Percentiles rank a stretch among this genome's conserved stretches.
Evolutionary conservation across 2,888 invertebrate genomes (phyloP).

Genomic region (Dexiosoma caninum): DNA sequence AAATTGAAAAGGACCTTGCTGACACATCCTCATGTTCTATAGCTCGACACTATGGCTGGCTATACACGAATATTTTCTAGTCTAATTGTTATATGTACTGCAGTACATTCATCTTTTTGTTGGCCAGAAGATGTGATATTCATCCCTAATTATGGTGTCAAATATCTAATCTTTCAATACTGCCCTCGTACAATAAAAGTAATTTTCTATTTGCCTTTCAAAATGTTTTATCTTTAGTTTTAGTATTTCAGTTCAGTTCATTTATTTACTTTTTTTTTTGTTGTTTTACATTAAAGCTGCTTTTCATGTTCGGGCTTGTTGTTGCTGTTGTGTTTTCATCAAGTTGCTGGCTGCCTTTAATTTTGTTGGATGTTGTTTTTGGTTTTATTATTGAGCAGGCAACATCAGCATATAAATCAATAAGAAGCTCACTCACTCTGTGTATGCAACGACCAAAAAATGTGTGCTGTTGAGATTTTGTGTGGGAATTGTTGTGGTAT

Average conservation of each 20-base stretch:
- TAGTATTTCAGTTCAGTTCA: conserved; percentile 33
- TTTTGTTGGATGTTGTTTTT: conserved; percentile 25
- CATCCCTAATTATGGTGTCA: too few relatives aligned
- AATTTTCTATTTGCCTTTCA: conserved; percentile 25
- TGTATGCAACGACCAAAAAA: conserved; percentile 45
- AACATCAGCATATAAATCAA: conserved; percentile 72
- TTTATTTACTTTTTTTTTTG: conserved; percentile 4
- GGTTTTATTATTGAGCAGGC: conserved; percentile 56
- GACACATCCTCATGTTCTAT: too few relatives aligned
- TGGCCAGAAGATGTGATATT: too few relatives aligned
- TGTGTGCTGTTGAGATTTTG: conserved; percentile 70
- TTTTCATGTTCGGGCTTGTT: conserved; percentile 44
- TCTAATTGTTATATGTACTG: too few relatives aligned
- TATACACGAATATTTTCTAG: too few relatives aligned
- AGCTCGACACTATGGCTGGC: too few relatives aligned
- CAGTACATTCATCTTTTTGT: too few relatives aligned
- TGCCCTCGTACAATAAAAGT: not conserved
- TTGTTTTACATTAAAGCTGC: conserved; percentile 42
- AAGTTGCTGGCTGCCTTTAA: conserved; percentile 36
- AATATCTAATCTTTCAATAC: not conserved
- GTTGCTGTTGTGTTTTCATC: conserved; percentile 30
- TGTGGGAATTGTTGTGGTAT: conserved; percentile 72
- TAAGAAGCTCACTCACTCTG: conserved; percentile 71
- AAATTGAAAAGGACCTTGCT: not conserved
- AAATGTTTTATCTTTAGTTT: conserved; percentile 22